phyloP scores from a whole-genome alignment of 2,113 vertebrate genomes.

The Delphinus delphis region DNA sequence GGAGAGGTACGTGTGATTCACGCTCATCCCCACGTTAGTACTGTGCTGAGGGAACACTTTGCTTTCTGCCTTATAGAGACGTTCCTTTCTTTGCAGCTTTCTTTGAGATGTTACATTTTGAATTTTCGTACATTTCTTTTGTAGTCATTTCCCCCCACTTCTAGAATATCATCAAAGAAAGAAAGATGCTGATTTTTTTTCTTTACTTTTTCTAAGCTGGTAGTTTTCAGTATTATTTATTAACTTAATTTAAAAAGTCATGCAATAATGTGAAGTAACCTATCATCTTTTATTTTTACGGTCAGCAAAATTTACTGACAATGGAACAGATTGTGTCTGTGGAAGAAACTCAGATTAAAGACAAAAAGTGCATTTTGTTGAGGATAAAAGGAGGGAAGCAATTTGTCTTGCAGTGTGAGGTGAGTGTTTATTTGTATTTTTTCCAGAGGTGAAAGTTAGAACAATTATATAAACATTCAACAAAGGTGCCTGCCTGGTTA shows the following conservation, averaged over 20 bases:
- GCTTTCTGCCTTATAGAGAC: background rate
- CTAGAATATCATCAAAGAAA: constrained; percentile 5
- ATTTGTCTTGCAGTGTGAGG: constrained; percentile 98
- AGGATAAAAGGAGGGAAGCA: constrained; percentile 98
- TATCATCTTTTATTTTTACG: constrained; percentile 44
- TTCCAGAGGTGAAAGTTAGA: background rate
- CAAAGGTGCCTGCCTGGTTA: too few relatives aligned
- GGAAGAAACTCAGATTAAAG: constrained; percentile 98
- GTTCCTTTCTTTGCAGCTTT: background rate
- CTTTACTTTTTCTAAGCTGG: background rate
- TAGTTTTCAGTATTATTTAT: background rate
- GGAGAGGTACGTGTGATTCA: rapidly evolving
- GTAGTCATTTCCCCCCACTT: background rate
- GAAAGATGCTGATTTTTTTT: background rate
- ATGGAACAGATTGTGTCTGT: constrained; percentile 98
- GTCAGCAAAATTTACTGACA: constrained; percentile 97
- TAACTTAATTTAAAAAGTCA: background rate
- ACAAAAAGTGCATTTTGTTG: constrained; percentile 97
- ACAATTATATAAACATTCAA: background rate
- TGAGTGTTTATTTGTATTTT: constrained; percentile 69
- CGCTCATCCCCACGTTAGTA: rapidly evolving
- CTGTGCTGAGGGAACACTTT: background rate
- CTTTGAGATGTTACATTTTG: background rate
- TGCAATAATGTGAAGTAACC: background rate
- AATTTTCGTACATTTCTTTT: background rate